These are phyloP conservation scores for Lasioglossum marginatum DNA, from an alignment of 2,888 invertebrate genomes.

Conservation along the genomic window DNA sequence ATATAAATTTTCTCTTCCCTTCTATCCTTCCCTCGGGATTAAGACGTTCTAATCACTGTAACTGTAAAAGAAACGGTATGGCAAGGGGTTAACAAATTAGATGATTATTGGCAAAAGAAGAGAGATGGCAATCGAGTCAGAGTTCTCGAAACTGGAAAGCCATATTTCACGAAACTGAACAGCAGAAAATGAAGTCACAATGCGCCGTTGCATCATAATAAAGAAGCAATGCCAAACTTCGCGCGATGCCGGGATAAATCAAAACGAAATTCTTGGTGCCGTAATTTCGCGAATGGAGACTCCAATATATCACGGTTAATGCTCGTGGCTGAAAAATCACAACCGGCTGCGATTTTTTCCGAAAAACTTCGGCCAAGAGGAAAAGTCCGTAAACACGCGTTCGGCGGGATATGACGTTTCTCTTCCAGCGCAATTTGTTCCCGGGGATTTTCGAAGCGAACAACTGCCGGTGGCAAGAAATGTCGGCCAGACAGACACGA, in stretches of 20 bases:
- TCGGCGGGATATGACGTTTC: constrained; percentile 56
- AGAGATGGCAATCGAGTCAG: background rate
- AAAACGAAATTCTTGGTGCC: background rate
- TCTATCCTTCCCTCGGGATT: too few species aligned
- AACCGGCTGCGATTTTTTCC: background rate
- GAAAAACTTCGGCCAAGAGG: background rate
- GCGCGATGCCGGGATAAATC: background rate
- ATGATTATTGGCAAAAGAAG: background rate
- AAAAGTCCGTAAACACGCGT: constrained; percentile 48
- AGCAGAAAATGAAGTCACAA: background rate
- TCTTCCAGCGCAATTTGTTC: constrained; percentile 48
- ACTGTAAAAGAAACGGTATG: too few species aligned
- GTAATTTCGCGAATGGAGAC: background rate
- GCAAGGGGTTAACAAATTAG: background rate
- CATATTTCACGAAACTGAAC: background rate
- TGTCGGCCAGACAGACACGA: constrained; percentile 37
- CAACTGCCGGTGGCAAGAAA: constrained; percentile 61
- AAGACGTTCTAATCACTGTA: too few species aligned
- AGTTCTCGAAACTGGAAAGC: background rate
- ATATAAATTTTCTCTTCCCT: too few species aligned
- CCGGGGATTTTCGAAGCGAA: constrained; percentile 57
- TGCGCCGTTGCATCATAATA: background rate
- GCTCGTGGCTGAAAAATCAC: background rate
- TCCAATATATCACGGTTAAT: background rate
- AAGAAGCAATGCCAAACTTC: background rate